These are phyloP conservation scores for Palaemon carinicauda DNA, from an alignment of 1,140 invertebrate genomes.

Conservation along the genomic window DNA sequence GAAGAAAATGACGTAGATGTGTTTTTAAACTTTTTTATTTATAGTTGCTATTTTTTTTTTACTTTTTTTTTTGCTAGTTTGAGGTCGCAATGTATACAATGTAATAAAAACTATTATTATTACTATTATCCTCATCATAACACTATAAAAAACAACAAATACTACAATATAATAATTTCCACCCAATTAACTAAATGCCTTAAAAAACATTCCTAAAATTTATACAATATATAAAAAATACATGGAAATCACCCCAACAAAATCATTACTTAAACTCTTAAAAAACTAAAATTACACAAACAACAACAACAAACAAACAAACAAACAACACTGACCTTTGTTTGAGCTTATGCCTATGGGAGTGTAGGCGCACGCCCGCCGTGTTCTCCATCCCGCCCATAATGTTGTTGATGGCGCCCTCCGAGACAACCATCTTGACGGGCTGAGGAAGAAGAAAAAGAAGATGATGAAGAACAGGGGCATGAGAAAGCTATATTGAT, in stretches of 20 bases:
- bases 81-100: too few relatives aligned
- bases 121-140: too few relatives aligned
- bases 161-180: neutral
- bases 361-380: conserved; percentile 79
- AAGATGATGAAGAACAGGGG: neutral
- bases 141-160: neutral
- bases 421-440: conserved; percentile 62
- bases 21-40: too few relatives aligned
- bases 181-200: neutral
- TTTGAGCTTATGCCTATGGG: conserved; percentile 81
- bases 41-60: too few relatives aligned
- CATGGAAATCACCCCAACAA: neutral
- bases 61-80: too few relatives aligned
- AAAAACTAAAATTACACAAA: too few relatives aligned
- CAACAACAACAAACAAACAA: too few relatives aligned
- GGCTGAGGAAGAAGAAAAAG: neutral
- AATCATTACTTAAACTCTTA: too few relatives aligned
- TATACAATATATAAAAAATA: neutral
- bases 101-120: too few relatives aligned
- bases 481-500: neutral
- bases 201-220: too few relatives aligned
- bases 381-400: conserved; percentile 86
- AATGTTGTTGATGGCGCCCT: conserved; percentile 75
- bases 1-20: too few relatives aligned
- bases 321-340: conserved; percentile 77